Conservation (phyloP, 2,113 vertebrate species). For the Petrocephalus zakoni region DNA sequence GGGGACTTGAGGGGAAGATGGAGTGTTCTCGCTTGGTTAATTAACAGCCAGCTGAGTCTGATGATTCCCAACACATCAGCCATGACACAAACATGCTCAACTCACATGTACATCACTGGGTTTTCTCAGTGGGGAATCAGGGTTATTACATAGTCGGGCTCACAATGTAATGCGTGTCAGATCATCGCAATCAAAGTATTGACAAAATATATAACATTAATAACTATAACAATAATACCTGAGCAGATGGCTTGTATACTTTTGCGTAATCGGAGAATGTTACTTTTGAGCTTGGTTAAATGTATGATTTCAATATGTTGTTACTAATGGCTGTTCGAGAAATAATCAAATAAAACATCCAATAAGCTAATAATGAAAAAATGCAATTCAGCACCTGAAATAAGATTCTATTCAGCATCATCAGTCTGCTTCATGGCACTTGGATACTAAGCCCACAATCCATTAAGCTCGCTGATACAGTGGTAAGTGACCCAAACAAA, state of each 20-base stretch:
- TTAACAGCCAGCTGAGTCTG: constrained; percentile 56
- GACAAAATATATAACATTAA: not conserved
- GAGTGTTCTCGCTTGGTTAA: constrained; percentile 49
- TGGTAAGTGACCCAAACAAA: not conserved
- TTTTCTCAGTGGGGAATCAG: not conserved
- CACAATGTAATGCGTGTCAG: not conserved
- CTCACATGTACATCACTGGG: not conserved
- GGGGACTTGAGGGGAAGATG: constrained; percentile 51
- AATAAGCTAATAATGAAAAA: not conserved
- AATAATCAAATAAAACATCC: not conserved
- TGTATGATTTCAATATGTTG: not conserved
- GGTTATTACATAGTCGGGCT: not conserved
- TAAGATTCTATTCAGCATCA: not conserved
- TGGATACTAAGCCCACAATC: not conserved
- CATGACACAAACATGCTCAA: not conserved
- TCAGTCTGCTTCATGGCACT: not conserved
- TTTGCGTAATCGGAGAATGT: not conserved
- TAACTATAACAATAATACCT: not conserved
- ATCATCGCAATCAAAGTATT: not conserved
- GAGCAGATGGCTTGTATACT: not conserved
- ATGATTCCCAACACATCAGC: constrained; percentile 40
- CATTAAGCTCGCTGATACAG: not conserved
- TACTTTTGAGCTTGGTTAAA: not conserved
- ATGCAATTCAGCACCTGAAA: not conserved
- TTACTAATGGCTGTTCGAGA: not conserved